Base-by-base conservation (phyloP, 64 coral and sea anemone species). In the Cladopsammia gracilis region DNA sequence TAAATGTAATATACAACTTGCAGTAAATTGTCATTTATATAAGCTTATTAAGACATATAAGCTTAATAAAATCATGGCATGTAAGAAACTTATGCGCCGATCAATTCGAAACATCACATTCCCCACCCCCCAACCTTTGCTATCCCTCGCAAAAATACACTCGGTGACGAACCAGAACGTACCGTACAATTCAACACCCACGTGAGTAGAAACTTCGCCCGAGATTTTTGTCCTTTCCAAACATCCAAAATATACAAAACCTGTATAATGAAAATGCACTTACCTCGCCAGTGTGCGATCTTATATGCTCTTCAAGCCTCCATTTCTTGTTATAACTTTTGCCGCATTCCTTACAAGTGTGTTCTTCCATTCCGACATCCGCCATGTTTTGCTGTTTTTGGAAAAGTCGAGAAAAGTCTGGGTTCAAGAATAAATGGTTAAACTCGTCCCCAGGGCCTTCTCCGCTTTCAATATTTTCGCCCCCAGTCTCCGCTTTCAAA, bases 201-300 rank as follows among this genome's bases (percentile, higher is more conserved):
- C 60, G 45, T 49, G 52, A 9, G 2, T 24, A 9, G 0, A 5
- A 64, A 89, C 34, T 34, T 34, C 34, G 34, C 19, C 10, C 16
- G 19, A 1, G 7, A 51, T 16, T 75, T n/a, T 34, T 34, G 2
- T 10, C 7, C 44, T 15, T 48, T 22, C n/a, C 1, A 6, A 42
- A 0, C 18, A 1, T 25, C 3, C 25, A 49, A n/a, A 67, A 65
- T 15, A 14, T n/a, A 64, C n/a, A 16, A 58, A 52, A 13, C 11
- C 14, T 75, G 12, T 2, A 51, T 15, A 54, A 20, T 4, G 34
- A 52, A 70, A 3, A 70, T 50, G 20, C 0, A 20, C 71, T 48
- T 87, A 93, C 91, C 58, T 93, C 91, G 16, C 91, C 91, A 13
- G 91, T 93, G 25, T 93, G 91, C 1, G 80, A 86, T 47, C 81